Percentiles rank a stretch among this genome's conserved stretches.
These are phyloP conservation scores for Molorchus minor DNA, from an alignment of 2,888 invertebrate genomes.

Conservation along the genomic window DNA sequence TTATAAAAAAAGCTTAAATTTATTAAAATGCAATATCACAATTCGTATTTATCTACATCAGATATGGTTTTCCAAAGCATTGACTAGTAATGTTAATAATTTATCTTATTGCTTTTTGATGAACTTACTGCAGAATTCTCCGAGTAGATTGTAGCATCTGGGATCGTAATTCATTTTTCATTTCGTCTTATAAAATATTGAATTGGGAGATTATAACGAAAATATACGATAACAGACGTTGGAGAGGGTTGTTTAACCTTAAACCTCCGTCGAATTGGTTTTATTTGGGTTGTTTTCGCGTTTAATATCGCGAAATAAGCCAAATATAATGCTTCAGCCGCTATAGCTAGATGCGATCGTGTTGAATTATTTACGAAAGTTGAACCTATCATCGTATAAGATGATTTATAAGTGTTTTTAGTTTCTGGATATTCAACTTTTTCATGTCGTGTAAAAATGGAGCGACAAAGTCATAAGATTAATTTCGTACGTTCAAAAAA, in stretches of 20 bases:
- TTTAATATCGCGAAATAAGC: background rate
- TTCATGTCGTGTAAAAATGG: no score
- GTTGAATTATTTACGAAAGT: no score
- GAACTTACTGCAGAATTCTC: slow-evolving; percentile 40
- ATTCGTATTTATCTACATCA: background rate
- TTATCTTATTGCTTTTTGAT: slow-evolving; percentile 46
- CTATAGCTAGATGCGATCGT: background rate
- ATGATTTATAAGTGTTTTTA: no score
- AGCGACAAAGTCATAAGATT: background rate
- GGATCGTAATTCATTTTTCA: slow-evolving; percentile 47
- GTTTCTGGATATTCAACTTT: no score
- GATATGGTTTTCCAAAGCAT: slow-evolving; percentile 15
- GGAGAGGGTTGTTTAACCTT: slow-evolving; percentile 47
- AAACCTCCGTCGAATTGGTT: slow-evolving; percentile 28
- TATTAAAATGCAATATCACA: background rate
- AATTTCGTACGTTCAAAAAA: background rate
- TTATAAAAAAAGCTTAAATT: no score
- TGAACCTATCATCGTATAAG: no score
- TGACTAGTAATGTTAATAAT: slow-evolving; percentile 39
- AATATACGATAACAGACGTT: slow-evolving; percentile 44
- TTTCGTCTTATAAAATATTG: slow-evolving; percentile 51
- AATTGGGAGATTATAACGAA: slow-evolving; percentile 47
- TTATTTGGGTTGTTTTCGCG: background rate
- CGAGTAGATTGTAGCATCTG: slow-evolving; percentile 39
- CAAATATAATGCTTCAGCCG: background rate